phyloP scores from a whole-genome alignment of 1,140 invertebrate species.

The Macrocentrus cingulum region DNA sequence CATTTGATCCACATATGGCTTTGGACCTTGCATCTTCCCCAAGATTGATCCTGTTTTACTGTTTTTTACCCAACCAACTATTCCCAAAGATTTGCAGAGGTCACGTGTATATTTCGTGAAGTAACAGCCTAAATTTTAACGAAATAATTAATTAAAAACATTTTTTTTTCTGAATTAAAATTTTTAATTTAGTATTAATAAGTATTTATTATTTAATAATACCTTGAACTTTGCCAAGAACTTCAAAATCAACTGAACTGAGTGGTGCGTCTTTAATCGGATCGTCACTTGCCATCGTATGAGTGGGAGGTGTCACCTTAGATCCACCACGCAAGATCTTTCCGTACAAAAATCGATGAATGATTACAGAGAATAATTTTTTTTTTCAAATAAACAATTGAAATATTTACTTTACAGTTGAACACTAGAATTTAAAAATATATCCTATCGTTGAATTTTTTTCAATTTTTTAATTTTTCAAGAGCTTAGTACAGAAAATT shows the following conservation, averaged over 20 bases:
- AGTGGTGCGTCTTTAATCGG: slow-evolving; percentile 60
- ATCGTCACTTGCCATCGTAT: slow-evolving; percentile 63
- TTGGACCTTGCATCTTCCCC: slow-evolving; percentile 83
- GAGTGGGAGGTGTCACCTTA: slow-evolving; percentile 20
- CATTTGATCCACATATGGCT: slow-evolving; percentile 79
- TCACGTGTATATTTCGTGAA: slow-evolving; percentile 88
- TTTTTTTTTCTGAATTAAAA: too few relatives aligned
- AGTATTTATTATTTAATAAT: slow-evolving; percentile 26
- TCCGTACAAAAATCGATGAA: slow-evolving; percentile 15
- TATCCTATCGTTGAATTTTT: not conserved
- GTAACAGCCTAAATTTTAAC: slow-evolving; percentile 67
- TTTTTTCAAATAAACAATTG: too few relatives aligned
- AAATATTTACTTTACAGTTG: too few relatives aligned
- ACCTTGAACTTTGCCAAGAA: slow-evolving; percentile 88
- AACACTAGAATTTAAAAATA: too few relatives aligned
- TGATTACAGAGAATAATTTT: not conserved
- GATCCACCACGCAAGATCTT: slow-evolving; percentile 11
- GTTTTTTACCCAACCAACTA: slow-evolving; percentile 90
- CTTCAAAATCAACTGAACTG: slow-evolving; percentile 84
- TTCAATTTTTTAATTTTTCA: too few relatives aligned
- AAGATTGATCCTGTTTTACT: slow-evolving; percentile 82
- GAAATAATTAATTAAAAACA: slow-evolving; percentile 34
- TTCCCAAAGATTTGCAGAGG: slow-evolving; percentile 67
- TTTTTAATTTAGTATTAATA: not conserved
- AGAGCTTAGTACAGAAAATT: too few relatives aligned